A percentile compares a stretch with the other conserved stretches of the same genome.
Conservation (phyloP, 2,113 vertebrate genomes). For the Serinus canaria region DNA sequence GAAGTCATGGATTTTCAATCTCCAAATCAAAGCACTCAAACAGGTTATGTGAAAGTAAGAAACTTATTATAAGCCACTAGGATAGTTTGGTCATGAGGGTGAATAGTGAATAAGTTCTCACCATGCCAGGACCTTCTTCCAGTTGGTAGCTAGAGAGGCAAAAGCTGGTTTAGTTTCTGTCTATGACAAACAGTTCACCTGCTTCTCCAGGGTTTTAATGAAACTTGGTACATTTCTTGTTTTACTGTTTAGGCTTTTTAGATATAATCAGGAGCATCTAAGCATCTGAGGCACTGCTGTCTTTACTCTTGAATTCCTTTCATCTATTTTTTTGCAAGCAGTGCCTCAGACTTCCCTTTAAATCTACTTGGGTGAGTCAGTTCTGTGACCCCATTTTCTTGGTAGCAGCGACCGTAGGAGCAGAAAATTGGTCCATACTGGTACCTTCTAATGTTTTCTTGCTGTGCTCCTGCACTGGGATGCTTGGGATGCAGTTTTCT, state of each 20-base stretch:
- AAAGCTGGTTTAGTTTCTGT: neutral
- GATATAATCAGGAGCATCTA: neutral
- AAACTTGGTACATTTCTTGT: neutral
- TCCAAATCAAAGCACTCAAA: neutral
- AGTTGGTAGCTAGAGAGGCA: neutral
- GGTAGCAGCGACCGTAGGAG: too few species aligned
- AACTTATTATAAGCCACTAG: neutral
- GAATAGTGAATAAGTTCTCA: neutral
- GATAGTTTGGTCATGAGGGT: neutral
- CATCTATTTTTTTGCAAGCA: neutral
- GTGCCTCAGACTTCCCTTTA: neutral
- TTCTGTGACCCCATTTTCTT: neutral
- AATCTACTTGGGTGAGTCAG: neutral
- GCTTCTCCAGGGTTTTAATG: neutral
- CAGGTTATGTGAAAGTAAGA: neutral
- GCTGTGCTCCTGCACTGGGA: neutral
- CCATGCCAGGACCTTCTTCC: neutral
- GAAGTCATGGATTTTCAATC: neutral
- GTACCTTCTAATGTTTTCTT: neutral
- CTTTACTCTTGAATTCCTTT: neutral
- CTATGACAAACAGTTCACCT: neutral
- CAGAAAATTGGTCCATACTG: neutral
- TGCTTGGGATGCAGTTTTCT: neutral
- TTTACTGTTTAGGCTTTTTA: neutral
- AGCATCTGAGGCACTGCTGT: neutral